Conservation (phyloP, 2,113 vertebrate genomes). For the Macaca nemestrina region DNA sequence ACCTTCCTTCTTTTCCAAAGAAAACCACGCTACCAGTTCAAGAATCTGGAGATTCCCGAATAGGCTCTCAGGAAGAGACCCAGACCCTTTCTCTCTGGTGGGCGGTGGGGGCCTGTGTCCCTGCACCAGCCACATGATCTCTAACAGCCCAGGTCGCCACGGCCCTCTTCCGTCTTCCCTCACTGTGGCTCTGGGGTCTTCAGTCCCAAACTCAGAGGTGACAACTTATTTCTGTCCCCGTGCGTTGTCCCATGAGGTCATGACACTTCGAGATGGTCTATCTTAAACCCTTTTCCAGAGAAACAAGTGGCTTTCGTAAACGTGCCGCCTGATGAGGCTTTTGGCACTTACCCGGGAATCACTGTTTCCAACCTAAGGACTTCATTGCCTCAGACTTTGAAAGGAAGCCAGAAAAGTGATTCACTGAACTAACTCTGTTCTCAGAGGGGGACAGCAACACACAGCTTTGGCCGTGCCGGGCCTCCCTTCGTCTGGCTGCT, state of each 20-base stretch:
- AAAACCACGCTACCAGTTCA: not conserved
- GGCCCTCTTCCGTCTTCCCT: not conserved
- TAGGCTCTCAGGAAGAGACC: not conserved
- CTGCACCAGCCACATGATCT: rapidly evolving
- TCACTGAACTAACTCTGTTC: not conserved
- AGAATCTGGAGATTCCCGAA: not conserved
- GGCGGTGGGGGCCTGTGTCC: rapidly evolving
- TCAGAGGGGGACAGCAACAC: not conserved
- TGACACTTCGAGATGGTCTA: too few species aligned
- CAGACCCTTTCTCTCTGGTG: not conserved
- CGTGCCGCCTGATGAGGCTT: not conserved
- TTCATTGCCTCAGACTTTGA: not conserved
- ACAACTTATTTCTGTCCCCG: not conserved
- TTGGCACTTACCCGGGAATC: not conserved
- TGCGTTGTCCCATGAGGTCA: not conserved
- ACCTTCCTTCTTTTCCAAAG: not conserved
- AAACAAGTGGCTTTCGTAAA: not conserved
- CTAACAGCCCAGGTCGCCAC: rapidly evolving
- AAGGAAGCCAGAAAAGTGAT: not conserved
- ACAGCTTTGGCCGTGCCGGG: not conserved
- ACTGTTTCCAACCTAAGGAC: not conserved
- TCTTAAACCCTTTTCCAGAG: not conserved
- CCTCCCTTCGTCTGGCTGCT: not conserved
- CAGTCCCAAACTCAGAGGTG: not conserved
- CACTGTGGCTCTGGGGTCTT: not conserved